Conservation (phyloP, 2,113 vertebrate genomes). For the Xerus inauris region DNA sequence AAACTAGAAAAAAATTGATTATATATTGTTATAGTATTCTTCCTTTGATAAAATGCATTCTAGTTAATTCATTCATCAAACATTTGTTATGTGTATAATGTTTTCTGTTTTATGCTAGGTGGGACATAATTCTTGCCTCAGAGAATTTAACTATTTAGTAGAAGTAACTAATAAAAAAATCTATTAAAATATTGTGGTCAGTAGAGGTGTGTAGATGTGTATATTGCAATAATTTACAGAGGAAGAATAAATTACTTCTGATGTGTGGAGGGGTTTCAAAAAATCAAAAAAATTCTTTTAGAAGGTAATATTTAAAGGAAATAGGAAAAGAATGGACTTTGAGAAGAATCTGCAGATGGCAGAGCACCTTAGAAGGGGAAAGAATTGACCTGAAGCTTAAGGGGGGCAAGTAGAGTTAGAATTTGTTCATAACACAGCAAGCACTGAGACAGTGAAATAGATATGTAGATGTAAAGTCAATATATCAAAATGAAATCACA, state of each 20-base stretch:
- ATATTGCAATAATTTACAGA: background rate
- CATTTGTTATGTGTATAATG: background rate
- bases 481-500: background rate
- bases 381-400: background rate
- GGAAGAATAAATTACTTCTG: background rate
- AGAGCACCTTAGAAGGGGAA: background rate
- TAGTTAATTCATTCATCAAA: background rate
- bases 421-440: background rate
- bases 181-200: background rate
- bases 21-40: too few species aligned
- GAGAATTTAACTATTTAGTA: background rate
- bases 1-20: background rate
- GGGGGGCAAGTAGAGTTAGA: background rate
- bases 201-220: background rate
- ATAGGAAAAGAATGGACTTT: background rate
- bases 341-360: background rate
- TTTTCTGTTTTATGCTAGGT: background rate
- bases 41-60: background rate
- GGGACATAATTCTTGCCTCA: background rate
- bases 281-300: background rate
- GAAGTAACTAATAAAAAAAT: background rate
- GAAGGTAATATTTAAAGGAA: background rate
- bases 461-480: background rate
- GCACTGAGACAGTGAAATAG: background rate
- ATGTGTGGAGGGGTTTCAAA: background rate